Conservation (phyloP, 2,797 vertebrate genomes). For the Crocodylus rhombifer region DNA sequence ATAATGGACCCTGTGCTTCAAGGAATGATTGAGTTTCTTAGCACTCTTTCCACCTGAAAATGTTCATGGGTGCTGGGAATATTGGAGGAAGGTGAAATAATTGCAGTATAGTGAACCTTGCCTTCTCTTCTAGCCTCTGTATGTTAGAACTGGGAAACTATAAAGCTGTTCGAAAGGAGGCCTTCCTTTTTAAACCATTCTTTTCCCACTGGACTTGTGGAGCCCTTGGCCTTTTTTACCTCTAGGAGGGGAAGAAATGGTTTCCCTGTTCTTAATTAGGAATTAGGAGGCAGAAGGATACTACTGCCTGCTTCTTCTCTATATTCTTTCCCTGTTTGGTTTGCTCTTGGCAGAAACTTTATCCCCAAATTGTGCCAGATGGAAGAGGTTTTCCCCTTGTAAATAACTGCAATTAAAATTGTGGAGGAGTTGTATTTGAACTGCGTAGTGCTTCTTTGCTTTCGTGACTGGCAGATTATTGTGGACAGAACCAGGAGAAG, state of each 20-base stretch:
- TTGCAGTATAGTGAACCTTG: neutral
- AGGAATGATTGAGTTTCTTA: neutral
- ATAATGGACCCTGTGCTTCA: neutral
- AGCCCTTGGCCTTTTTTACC: neutral
- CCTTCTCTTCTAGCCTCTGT: neutral
- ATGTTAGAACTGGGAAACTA: neutral
- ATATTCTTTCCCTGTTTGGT: neutral
- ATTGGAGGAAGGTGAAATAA: neutral
- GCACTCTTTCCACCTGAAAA: neutral
- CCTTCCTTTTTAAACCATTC: neutral
- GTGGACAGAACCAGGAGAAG: neutral
- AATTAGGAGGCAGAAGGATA: neutral
- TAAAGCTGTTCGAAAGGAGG: neutral
- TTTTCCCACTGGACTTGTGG: neutral
- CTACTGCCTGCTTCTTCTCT: neutral
- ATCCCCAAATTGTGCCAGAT: neutral
- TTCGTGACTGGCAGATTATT: neutral
- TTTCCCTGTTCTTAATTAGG: fast-evolving
- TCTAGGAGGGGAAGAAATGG: neutral
- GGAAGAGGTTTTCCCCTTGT: neutral
- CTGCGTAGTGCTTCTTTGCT: neutral
- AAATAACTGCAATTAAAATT: neutral
- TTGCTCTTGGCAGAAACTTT: neutral
- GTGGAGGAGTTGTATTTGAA: neutral
- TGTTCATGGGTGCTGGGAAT: fast-evolving